phyloP scores from a whole-genome alignment of 1,140 invertebrate genomes.

The Subanguina moxae region DNA sequence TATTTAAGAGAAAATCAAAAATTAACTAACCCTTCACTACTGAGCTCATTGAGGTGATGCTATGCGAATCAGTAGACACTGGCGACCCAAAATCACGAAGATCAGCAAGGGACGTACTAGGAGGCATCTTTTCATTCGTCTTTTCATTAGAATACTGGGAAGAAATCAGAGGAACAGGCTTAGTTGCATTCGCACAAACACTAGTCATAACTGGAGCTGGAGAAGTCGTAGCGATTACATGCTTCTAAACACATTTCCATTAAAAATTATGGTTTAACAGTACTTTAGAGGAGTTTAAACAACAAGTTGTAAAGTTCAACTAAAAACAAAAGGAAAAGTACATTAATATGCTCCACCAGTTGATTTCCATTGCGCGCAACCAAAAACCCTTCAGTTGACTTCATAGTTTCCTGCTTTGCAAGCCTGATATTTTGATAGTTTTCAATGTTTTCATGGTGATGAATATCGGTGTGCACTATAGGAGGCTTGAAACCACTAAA shows the following conservation, averaged over 20 bases:
- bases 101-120: too few relatives aligned
- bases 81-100: background rate
- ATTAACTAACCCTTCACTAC: background rate
- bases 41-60: background rate
- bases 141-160: background rate
- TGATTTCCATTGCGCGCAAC: background rate
- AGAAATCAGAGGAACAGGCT: background rate
- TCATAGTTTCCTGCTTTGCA: background rate
- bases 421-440: background rate
- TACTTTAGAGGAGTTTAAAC: too few relatives aligned
- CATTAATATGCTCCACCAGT: background rate
- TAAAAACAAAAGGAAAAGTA: background rate
- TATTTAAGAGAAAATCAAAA: too few relatives aligned
- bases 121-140: background rate
- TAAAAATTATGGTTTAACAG: too few relatives aligned
- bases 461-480: background rate
- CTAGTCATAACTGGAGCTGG: background rate
- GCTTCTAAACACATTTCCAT: background rate
- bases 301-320: background rate
- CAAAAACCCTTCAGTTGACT: background rate
- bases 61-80: background rate
- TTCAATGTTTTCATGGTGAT: background rate
- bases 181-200: background rate
- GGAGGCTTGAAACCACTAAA: background rate
- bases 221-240: background rate